These are phyloP conservation scores for Alitta virens DNA, from an alignment of 2,888 invertebrate genomes.

Conservation along the genomic window DNA sequence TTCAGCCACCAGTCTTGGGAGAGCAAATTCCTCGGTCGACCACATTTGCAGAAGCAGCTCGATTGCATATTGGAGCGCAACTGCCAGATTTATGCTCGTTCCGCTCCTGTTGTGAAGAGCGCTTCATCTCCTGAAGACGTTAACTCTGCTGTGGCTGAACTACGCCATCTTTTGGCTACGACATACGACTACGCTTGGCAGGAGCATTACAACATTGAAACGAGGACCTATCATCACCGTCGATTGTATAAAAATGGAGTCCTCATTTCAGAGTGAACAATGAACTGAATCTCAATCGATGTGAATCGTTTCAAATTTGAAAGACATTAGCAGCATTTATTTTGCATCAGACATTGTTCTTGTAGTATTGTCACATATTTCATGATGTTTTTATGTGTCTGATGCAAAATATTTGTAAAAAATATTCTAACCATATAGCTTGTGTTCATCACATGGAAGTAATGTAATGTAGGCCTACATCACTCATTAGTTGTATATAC, in stretches of 20 bases:
- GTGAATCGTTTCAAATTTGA: no score
- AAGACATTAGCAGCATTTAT: no score
- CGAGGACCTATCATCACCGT: slow-evolving; percentile 8
- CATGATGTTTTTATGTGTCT: no score
- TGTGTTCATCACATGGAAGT: no score
- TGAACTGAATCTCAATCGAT: no score
- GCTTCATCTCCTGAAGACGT: neutral
- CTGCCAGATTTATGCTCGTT: slow-evolving; percentile 4
- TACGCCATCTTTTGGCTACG: neutral
- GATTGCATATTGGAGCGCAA: slow-evolving; percentile 1
- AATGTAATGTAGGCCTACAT: no score
- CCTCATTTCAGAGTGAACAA: slow-evolving; percentile 3
- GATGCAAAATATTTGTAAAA: no score
- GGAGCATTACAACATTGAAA: slow-evolving; percentile 8
- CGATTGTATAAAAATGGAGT: neutral
- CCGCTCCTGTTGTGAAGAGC: neutral
- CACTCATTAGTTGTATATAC: no score
- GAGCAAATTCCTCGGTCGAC: neutral
- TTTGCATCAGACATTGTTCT: no score
- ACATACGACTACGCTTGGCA: slow-evolving; percentile 11
- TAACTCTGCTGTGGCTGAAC: slow-evolving; percentile 1
- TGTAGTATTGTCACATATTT: no score
- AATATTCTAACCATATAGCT: no score
- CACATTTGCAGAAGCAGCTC: neutral
- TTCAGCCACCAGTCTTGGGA: slow-evolving; percentile 6